Evolutionary conservation across 2,888 invertebrate genomes (phyloP), one percentile per base, ranked within the genome.

Genomic region (Lacanobia wlatinum): DNA sequence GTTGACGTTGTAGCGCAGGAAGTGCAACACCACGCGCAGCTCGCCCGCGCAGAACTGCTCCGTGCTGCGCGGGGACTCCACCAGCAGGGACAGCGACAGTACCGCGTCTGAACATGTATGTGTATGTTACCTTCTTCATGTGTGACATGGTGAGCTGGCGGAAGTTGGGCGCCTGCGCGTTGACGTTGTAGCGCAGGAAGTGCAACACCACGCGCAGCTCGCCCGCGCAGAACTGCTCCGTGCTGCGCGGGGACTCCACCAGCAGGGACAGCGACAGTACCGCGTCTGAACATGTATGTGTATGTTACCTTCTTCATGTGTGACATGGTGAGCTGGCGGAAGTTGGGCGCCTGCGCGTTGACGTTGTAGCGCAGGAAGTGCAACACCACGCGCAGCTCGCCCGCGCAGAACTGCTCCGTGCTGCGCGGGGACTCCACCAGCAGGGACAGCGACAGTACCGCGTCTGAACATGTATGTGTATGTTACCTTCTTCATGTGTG

Each of bases 361-460:
- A 97, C 94, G 93, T 98, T 98, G 89, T 97, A 97, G 23, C 94
- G 92, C 48, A 98, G 88, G 92, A 97, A 98, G 50, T 92, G 91
- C 14, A 97, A 90, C 38, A 98, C 92, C 21, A 97, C 95, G 2
- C 96, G 90, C 50, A 98, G 95, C 88, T 98, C 98, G 56, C 94
- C 93, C 0, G 89, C 72, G 0, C 96, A 90, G 80, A 98, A 97
- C 16, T 94, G 83, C 88, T 98, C 98, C 2, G 98, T 98, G 2
- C 97, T 97, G 90, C 98, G 98, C 65, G 97, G 97, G 1, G 97
- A 97, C 87, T 98, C 98, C 65, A 98, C 97, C 48, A 98, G 91
- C 28, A 98, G 92, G 0, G 97, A 96, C 64, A 98, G 94, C 0
- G 97, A 97, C 80, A 97, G 96, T 10, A 98, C 40, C 98, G 96